Percentiles rank a stretch among this genome's conserved stretches.
These are phyloP conservation scores for Endotricha flammealis DNA, from an alignment of 2,888 invertebrate genomes.

Conservation along the genomic window DNA sequence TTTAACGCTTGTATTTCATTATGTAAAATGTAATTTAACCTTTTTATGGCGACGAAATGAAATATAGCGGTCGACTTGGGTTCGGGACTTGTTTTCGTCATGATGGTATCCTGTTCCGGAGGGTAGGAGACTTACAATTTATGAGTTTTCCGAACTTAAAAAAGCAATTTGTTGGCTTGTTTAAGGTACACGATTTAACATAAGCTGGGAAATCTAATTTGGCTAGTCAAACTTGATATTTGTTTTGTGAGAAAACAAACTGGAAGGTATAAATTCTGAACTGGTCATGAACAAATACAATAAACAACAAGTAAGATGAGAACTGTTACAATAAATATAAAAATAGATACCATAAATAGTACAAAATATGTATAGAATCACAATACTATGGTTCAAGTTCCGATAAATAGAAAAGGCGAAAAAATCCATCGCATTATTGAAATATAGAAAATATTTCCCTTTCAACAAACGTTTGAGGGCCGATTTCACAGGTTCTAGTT, in stretches of 20 bases:
- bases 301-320: too few species aligned
- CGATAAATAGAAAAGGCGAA: too few species aligned
- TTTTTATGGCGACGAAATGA: conserved; percentile 13
- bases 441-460: too few species aligned
- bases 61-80: conserved; percentile 11
- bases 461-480: too few species aligned
- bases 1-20: conserved; percentile 8
- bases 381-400: too few species aligned
- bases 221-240: conserved; percentile 1
- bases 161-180: conserved; percentile 1
- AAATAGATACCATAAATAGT: too few species aligned
- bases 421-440: too few species aligned
- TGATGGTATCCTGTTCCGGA: conserved; percentile 10
- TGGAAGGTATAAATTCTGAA: too few species aligned
- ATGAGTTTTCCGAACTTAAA: conserved; percentile 3
- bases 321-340: too few species aligned
- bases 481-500: too few species aligned
- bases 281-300: too few species aligned
- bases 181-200: background rate
- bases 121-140: conserved; percentile 13
- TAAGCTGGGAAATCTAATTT: background rate
- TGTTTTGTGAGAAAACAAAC: background rate
- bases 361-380: too few species aligned
- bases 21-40: conserved; percentile 9
- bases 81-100: conserved; percentile 11